Evolutionary conservation across 2,113 vertebrate genomes (phyloP).

Genomic region (Vidua chalybeata): DNA sequence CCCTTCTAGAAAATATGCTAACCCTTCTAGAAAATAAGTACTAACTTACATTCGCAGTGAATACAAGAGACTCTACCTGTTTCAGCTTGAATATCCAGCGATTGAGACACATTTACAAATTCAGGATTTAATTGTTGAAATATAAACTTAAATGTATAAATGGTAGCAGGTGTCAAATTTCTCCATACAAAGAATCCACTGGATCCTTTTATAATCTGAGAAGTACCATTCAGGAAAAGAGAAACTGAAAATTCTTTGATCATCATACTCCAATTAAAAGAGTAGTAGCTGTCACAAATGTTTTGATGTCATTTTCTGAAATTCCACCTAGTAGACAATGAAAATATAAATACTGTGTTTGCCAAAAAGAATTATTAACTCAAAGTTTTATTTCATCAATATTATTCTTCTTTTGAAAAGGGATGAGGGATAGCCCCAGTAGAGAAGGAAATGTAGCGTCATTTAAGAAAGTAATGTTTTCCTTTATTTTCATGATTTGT

Average conservation of each 20-base stretch:
- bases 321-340: conserved; percentile 59
- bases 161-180: conserved; percentile 75
- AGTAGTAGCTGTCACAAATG: conserved; percentile 73
- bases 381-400: background rate
- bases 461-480: background rate
- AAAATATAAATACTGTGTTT: background rate
- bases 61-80: conserved; percentile 75
- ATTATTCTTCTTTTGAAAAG: background rate
- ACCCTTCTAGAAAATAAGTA: background rate
- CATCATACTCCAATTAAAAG: conserved; percentile 76
- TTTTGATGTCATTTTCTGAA: conserved; percentile 59
- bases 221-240: conserved; percentile 64
- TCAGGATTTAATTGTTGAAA: conserved; percentile 71
- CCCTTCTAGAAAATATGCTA: background rate
- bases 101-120: conserved; percentile 77
- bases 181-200: conserved; percentile 63
- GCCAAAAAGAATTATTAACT: background rate
- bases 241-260: conserved; percentile 55
- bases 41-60: background rate
- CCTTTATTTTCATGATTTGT: background rate
- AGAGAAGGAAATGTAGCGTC: background rate
- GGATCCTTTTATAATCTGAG: conserved; percentile 34
- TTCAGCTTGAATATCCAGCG: conserved; percentile 73
- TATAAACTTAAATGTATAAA: conserved; percentile 72
- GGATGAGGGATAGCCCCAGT: background rate